Base-by-base conservation (phyloP, 2,888 invertebrate genomes). In the Podabrus alpinus region DNA sequence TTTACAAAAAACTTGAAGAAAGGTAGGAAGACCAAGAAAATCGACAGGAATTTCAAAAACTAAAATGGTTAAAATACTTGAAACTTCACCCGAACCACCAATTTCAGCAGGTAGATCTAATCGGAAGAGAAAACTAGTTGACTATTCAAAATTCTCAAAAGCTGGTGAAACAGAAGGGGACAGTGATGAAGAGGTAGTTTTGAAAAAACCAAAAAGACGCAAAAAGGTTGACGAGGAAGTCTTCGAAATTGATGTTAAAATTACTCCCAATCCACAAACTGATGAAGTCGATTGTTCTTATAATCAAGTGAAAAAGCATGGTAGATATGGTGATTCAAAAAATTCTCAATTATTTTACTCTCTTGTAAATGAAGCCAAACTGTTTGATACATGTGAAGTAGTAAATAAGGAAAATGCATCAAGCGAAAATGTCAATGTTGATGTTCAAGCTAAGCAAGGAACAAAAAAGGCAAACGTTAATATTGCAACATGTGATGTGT, bases 401-500 rank as follows among this genome's bases (percentile, higher is more conserved):
- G 16, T 67, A 29, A 66, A 15, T 15, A 10, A 17, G 11, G 29
- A 67, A 15, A 13, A 16, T 15, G 3, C 3, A 24, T 11, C 10
- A 3, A 29, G 13, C 1, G 29, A 29, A 3, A 29, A 29, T 13
- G 1, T n/a, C 5, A n/a, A n/a, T 1, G 29, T 5, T 13, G n/a
- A 0, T 5, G 29, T 29, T 29, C 4, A 29, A 29, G 13, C 13
- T 1, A 29, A 29, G 13, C 29, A 4, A 29, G 5, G 13, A 4
- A 29, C 13, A 29, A 29, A 29, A 0, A 29, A 29, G n/a, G 24
- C 15, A 1, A 15, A n/a, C 9, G 3, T 4, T 25, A 11, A 11
- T 5, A 21, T 11, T 15, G 82, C 88, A 2, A 86, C 83, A 68
- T 91, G 90, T 81, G 89, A 84, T 25, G 87, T 88, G 70, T 92